Conservation (phyloP, 1,140 invertebrate species). For the Euglossa dilemma region DNA sequence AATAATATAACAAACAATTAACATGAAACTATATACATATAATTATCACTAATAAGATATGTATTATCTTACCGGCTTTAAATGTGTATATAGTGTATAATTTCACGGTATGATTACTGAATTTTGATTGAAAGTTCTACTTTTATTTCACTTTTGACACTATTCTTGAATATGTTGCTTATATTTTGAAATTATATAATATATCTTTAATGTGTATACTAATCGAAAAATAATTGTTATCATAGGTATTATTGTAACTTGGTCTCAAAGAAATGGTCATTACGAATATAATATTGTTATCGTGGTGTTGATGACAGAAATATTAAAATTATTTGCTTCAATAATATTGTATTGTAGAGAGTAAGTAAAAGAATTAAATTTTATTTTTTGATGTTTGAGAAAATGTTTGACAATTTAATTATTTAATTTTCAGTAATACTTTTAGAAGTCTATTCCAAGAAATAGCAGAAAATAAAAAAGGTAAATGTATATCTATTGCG, state of each 20-base stretch:
- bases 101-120: neutral
- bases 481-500: constrained; percentile 52
- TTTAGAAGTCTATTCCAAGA: constrained; percentile 82
- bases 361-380: constrained; percentile 80
- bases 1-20: neutral
- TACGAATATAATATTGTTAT: constrained; percentile 95
- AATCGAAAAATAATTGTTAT: constrained; percentile 60
- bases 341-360: constrained; percentile 87
- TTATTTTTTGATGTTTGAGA: neutral
- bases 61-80: constrained; percentile 10
- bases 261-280: constrained; percentile 91
- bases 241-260: constrained; percentile 94
- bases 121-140: neutral
- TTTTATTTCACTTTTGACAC: neutral
- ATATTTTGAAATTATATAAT: neutral
- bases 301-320: constrained; percentile 94
- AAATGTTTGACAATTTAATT: neutral
- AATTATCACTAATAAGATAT: neutral
- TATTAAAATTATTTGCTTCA: constrained; percentile 91
- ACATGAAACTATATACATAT: neutral
- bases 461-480: constrained; percentile 83
- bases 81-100: neutral
- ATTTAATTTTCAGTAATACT: constrained; percentile 80
- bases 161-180: neutral
- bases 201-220: no score